Evolutionary conservation across 1,140 invertebrate species (phyloP).

Genomic region (Bombus soroeensis): DNA sequence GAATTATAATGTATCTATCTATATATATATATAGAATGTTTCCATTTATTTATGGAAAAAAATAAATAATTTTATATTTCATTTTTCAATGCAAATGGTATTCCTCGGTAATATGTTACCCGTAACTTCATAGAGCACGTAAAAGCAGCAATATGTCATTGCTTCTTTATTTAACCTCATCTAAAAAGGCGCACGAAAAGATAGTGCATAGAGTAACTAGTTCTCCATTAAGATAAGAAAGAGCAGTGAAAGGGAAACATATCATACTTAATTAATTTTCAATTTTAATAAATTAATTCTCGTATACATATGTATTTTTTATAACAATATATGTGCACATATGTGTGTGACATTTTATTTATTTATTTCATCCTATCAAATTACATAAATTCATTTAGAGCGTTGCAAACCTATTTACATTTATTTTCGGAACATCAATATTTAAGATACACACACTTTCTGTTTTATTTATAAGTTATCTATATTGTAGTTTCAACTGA

Average conservation of each 20-base stretch:
- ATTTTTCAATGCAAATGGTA: background rate
- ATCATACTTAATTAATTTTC: conserved; percentile 2
- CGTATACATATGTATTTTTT: background rate
- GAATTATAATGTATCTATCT: background rate
- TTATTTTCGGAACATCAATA: background rate
- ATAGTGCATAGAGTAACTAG: background rate
- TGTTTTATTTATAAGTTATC: background rate
- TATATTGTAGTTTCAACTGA: background rate
- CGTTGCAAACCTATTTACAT: background rate
- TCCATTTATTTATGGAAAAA: conserved; percentile 1
- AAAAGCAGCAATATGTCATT: background rate
- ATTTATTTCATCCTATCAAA: background rate
- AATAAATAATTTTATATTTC: conserved; percentile 43
- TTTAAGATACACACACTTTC: background rate
- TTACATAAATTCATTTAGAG: background rate
- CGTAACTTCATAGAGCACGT: background rate
- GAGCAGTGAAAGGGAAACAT: conserved; percentile 1
- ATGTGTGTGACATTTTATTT: background rate
- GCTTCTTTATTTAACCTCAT: background rate
- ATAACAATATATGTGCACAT: background rate
- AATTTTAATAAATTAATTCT: background rate
- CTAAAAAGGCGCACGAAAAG: background rate
- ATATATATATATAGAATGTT: conserved; percentile 25
- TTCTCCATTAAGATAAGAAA: background rate
- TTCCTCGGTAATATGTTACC: background rate